Base-by-base conservation (phyloP, 2,797 vertebrate genomes). In the Cossypha dichroa region DNA sequence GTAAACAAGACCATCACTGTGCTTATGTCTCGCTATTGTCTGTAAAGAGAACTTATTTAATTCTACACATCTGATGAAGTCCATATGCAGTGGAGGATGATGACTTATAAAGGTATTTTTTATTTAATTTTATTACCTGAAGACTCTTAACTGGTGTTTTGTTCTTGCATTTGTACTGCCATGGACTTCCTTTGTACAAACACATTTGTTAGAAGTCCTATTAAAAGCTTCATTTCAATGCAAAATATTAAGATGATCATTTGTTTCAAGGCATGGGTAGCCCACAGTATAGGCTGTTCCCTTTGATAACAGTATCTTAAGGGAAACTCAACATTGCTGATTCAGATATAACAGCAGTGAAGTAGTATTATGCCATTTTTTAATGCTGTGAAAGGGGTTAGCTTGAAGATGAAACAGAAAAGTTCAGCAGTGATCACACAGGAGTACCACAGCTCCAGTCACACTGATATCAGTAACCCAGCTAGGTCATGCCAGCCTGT, bases 381-480 rank as follows among this genome's bases (percentile, higher is more conserved):
- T 38, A 69, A 18, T 16, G 9, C 3, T 80, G 14, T 55, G 36
- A 63, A 87, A 58, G 9, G 10, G 23, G 19, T 66, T 15, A 9
- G 63, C 51, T n/a, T 74, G 48, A 74, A 83, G 43, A 74, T 25
- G 22, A 90, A 85, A 79, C 8, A 36, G 34, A 36, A n/a, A 63
- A 84, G 2, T 46, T 19, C 17, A 28, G 4, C 33, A 60, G 0
- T 43, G 36, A 52, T 80, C 15, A 31, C 33, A 29, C 6, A 43
- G 9, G 3, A 72, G 21, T 41, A 48, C 10, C 43, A 34, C 54
- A 81, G 79, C 25, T 75, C 55, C 75, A 67, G 41, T 49, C 52
- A 60, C 0, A 0, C 10, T 73, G 12, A 4, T 41, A 18, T 38
- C 46, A 76, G 23, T 21, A 75, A 46, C 22, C 17, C 29, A 64